These are phyloP conservation scores for Pollimyrus isidori DNA, from an alignment of 2,113 vertebrate genomes.

Conservation along the genomic window DNA sequence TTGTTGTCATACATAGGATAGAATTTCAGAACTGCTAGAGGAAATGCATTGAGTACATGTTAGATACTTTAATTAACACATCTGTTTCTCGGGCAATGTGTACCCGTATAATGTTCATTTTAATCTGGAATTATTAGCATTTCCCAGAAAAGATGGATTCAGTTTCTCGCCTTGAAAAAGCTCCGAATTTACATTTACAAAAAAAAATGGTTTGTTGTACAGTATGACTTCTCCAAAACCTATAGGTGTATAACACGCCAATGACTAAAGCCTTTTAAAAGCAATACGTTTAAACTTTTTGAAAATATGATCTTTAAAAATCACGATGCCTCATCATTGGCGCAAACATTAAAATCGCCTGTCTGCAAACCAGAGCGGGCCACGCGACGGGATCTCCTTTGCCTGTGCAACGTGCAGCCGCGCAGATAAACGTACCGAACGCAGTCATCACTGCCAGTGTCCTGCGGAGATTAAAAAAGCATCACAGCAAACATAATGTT, in stretches of 20 bases:
- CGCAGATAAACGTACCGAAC: neutral
- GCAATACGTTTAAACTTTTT: neutral
- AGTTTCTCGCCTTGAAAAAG: neutral
- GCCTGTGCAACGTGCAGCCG: neutral
- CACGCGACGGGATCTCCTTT: neutral
- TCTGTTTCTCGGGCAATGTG: neutral
- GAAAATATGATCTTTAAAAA: neutral
- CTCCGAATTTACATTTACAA: neutral
- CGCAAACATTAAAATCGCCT: neutral
- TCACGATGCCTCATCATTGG: neutral
- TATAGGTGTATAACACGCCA: neutral
- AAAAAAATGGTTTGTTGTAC: neutral
- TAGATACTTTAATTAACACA: conserved; percentile 8
- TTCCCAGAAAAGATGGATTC: neutral
- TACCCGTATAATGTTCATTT: neutral
- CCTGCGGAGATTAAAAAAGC: neutral
- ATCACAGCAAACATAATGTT: neutral
- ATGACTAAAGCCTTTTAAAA: neutral
- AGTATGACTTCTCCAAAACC: neutral
- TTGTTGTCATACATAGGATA: neutral
- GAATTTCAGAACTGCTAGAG: neutral
- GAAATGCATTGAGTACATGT: neutral
- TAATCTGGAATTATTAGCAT: neutral
- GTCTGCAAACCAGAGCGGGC: neutral
- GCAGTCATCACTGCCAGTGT: neutral